Conservation (phyloP, 2,797 vertebrate species). For the Acanthopagrus latus region DNA sequence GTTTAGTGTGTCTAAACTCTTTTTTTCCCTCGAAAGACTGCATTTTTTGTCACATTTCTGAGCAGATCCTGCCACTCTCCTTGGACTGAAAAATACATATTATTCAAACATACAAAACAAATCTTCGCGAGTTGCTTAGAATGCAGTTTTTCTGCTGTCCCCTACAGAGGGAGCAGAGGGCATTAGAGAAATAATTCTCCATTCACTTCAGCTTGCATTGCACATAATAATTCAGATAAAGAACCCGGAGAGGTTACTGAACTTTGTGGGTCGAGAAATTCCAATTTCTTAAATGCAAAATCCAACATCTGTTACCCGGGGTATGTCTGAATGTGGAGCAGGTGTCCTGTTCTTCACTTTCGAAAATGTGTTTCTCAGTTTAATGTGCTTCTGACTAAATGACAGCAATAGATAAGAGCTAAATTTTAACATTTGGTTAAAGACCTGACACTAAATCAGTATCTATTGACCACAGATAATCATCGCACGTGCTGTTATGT, state of each 20-base stretch:
- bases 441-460: slow-evolving; percentile 20
- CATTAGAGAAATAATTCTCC: slow-evolving; percentile 1
- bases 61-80: slow-evolving; percentile 2
- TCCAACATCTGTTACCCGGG: slow-evolving; percentile 20
- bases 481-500: slow-evolving; percentile 7
- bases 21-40: slow-evolving; percentile 7
- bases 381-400: slow-evolving; percentile 11
- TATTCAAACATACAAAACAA: slow-evolving; percentile 19
- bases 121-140: slow-evolving; percentile 23
- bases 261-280: slow-evolving; percentile 24
- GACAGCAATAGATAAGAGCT: slow-evolving; percentile 2
- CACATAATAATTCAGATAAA: slow-evolving; percentile 38
- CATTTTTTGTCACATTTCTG: slow-evolving; percentile 22
- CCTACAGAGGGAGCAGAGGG: slow-evolving; percentile 13
- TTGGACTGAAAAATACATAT: slow-evolving; percentile 6
- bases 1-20: slow-evolving; percentile 2
- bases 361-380: slow-evolving; percentile 15
- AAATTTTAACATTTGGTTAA: slow-evolving; percentile 2
- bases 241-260: slow-evolving; percentile 18
- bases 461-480: not conserved
- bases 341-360: not conserved
- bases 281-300: slow-evolving; percentile 40
- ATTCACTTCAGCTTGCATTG: not conserved
- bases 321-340: slow-evolving; percentile 29
- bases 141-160: slow-evolving; percentile 12